Evolutionary conservation across 2,797 vertebrate species (phyloP), one percentile per base, ranked within the genome.

Genomic region (Linurgus olivaceus): DNA sequence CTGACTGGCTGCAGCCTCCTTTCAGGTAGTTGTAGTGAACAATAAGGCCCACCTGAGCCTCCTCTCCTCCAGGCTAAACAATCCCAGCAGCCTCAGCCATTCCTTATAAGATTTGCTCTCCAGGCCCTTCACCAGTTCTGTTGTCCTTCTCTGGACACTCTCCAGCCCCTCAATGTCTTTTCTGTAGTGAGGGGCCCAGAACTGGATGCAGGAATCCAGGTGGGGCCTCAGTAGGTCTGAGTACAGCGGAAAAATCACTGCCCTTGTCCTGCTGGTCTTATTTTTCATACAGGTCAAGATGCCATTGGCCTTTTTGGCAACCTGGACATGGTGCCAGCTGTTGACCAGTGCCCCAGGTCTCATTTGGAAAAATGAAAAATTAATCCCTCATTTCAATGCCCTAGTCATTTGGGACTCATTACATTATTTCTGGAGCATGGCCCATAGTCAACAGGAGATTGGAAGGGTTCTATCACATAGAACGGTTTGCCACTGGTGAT

Each of bases 41-140:
- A 52, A 4, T 37, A 67, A 24, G 8, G 10, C 1, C 12, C 31
- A 12, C 9, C 13, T n/a, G 26, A 68, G 13, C 13, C 31, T 62
- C 18, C 26, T 68, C 17, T 44, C 8, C 13, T 68, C 26, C 35
- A 48, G 31, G 9, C 19, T 62, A 48, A 75, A 29, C 2, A 37
- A 50, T 28, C 4, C 13, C 26, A 48, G 4, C 13, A n/a, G 11
- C 3, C 28, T 68, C 42, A 82, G 31, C 7, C 1, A 0, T 17
- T 75, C 23, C 17, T 62, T n/a, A 3, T 2, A n/a, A 10, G 26
- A 50, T 40, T 68, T 55, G 11, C 16, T 24, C 16, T 68, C 29
- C 24, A n/a, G 42, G 5, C 19, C 11, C 48, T 62, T 37, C 26
- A 11, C 7, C 13, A 42, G 10, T 17, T 55, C n/a, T 0, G 0